Evolutionary conservation across 2,113 vertebrate species (phyloP).

Genomic region (Excalfactoria chinensis): DNA sequence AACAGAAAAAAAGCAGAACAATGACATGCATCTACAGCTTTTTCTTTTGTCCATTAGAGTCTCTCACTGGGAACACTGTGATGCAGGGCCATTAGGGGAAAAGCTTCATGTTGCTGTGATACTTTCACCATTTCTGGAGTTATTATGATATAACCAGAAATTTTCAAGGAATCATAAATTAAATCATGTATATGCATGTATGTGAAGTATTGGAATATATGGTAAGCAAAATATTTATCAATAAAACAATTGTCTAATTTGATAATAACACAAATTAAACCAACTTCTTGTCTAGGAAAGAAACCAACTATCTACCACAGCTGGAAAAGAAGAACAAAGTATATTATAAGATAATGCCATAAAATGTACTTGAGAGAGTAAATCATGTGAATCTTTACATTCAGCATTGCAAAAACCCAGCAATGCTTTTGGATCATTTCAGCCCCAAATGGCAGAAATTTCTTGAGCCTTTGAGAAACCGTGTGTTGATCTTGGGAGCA

Average conservation of each 20-base stretch:
- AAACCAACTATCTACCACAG: background rate
- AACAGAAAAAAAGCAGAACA: background rate
- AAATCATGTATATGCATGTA: background rate
- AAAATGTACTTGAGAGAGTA: background rate
- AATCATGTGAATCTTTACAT: background rate
- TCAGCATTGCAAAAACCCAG: background rate
- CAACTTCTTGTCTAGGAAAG: background rate
- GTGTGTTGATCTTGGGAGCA: constrained; percentile 22
- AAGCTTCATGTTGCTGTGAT: background rate
- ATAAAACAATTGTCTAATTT: background rate
- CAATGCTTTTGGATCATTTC: background rate
- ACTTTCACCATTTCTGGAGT: background rate
- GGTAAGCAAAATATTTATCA: background rate
- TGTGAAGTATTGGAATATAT: background rate
- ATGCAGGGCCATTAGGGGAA: background rate
- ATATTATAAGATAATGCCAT: background rate
- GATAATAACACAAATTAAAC: background rate
- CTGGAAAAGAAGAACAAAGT: constrained; percentile 5
- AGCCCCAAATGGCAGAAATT: background rate
- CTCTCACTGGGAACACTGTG: background rate
- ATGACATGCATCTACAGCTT: background rate
- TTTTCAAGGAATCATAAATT: background rate
- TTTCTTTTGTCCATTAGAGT: background rate
- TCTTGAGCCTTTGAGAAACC: background rate
- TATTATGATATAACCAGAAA: background rate